These are phyloP conservation scores for Eptesicus fuscus DNA, from an alignment of 2,113 vertebrate species.

Conservation along the genomic window DNA sequence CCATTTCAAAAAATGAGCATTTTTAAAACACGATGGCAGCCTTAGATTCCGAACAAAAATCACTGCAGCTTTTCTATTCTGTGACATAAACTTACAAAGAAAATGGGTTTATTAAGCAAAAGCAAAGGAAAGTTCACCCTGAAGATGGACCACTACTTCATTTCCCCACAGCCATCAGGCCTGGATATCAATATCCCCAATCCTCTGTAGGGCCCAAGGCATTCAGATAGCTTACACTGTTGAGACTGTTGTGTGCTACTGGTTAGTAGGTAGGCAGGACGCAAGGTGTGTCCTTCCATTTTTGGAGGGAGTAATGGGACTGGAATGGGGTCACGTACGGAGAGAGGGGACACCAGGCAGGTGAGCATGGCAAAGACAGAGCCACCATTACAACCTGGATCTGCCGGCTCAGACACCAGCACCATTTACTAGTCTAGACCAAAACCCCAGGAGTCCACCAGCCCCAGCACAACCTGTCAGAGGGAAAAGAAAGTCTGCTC, in stretches of 20 bases:
- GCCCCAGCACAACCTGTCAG: not conserved
- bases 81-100: not conserved
- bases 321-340: not conserved
- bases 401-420: not conserved
- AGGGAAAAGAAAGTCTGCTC: not conserved
- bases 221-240: fast-evolving
- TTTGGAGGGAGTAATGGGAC: not conserved
- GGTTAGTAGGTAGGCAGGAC: not conserved
- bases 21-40: not conserved
- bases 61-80: not conserved
- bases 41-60: conserved; percentile 26
- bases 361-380: not conserved
- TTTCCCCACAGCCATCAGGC: not conserved
- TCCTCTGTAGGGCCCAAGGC: not conserved
- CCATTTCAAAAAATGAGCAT: not conserved
- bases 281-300: not conserved
- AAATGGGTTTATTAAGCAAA: not conserved
- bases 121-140: not conserved
- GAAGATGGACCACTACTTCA: not conserved
- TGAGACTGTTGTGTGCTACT: not conserved
- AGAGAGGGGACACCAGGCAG: not conserved
- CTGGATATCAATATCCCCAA: not conserved
- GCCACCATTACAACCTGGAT: not conserved
- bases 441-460: not conserved
- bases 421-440: not conserved